Evolutionary conservation across 1,140 invertebrate species (phyloP).

Genomic region (Heterodera schachtii): DNA sequence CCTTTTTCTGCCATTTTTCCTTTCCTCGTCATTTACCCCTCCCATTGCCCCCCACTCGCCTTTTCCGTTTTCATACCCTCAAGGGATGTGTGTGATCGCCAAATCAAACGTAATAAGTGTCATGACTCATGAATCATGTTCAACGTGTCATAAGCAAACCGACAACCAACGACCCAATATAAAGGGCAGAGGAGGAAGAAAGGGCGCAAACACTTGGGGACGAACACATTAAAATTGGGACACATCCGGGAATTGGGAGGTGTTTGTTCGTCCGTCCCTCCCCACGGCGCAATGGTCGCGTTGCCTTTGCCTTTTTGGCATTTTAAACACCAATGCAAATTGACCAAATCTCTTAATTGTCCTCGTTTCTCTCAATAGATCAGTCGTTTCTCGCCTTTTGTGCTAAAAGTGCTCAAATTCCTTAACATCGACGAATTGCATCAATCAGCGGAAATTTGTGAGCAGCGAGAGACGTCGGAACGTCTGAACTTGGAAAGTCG

Average conservation of each 20-base stretch:
- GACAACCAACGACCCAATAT: too few species aligned
- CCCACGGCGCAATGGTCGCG: too few species aligned
- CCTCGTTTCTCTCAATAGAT: not conserved
- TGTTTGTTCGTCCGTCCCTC: too few species aligned
- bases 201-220: not conserved
- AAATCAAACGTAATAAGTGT: not conserved
- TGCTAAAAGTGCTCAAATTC: not conserved
- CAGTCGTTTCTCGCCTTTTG: slow-evolving; percentile 1
- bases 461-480: not conserved
- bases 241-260: not conserved
- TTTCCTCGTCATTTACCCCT: not conserved
- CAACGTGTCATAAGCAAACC: not conserved
- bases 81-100: not conserved
- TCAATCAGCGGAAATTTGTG: not conserved
- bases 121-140: not conserved
- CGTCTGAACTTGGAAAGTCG: not conserved
- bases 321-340: not conserved
- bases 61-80: not conserved
- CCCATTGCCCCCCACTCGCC: too few species aligned
- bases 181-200: not conserved
- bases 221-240: not conserved
- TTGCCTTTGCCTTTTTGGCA: too few species aligned
- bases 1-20: not conserved
- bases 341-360: not conserved
- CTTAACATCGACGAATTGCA: not conserved